A percentile compares a stretch with the other conserved stretches of the same genome.
These are phyloP conservation scores for Agonopterix arenella DNA, from an alignment of 2,888 invertebrate species.

Conservation along the genomic window DNA sequence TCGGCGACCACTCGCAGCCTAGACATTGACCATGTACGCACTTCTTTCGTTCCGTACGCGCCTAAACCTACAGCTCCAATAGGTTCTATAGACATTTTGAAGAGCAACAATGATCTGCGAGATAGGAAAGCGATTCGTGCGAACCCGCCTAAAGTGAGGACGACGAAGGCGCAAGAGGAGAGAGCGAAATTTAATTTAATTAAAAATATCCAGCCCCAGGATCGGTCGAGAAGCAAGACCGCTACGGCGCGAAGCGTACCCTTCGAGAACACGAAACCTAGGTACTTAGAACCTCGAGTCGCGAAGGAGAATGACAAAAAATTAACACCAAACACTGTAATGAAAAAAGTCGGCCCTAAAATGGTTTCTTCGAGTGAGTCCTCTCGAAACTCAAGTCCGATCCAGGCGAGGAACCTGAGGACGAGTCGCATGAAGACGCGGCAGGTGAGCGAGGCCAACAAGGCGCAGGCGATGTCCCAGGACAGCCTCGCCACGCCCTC, in stretches of 20 bases:
- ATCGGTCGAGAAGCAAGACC: constrained; percentile 20
- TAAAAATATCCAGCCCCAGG: constrained; percentile 39
- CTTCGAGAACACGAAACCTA: constrained; percentile 68
- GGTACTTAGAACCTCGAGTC: constrained; percentile 78
- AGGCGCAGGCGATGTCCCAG: constrained; percentile 55
- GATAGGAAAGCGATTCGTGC: constrained; percentile 24
- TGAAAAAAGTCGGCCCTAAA: constrained; percentile 55
- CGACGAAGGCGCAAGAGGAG: constrained; percentile 62
- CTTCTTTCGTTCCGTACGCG: constrained; percentile 52
- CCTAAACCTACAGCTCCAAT: constrained; percentile 30
- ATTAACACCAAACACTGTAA: constrained; percentile 21
- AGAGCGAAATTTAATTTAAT: constrained; percentile 54
- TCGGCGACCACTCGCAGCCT: constrained; percentile 26
- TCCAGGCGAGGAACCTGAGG: constrained; percentile 57
- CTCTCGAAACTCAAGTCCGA: constrained; percentile 82
- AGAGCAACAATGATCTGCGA: constrained; percentile 24
- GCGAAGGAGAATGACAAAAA: constrained; percentile 28
- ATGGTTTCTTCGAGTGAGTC: constrained; percentile 80
- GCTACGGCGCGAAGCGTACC: constrained; percentile 19
- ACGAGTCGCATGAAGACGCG: constrained; percentile 41
- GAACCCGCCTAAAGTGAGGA: constrained; percentile 43
- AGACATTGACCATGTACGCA: constrained; percentile 53
- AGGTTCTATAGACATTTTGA: constrained; percentile 22
- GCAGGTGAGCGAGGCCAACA: constrained; percentile 34
- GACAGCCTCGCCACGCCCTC: constrained; percentile 68